phyloP scores from a whole-genome alignment of 2,113 vertebrate species.

The Benitochromis conjunctus region DNA sequence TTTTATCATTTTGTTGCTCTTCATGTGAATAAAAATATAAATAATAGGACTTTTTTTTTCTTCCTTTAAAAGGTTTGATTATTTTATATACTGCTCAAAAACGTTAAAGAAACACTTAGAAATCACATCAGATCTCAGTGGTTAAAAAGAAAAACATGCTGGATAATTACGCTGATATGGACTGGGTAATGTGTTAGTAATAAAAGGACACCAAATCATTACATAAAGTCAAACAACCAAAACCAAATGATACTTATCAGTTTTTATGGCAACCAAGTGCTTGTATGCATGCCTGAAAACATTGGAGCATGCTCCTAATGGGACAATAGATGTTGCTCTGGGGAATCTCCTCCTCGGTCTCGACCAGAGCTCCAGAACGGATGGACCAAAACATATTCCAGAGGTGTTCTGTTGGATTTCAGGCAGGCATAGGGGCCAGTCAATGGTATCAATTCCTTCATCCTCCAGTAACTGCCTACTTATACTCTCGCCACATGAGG shows the following conservation, averaged over 20 bases:
- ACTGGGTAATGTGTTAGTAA: neutral
- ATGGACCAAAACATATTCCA: no score
- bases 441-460: no score
- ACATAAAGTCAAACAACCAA: neutral
- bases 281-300: no score
- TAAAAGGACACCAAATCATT: neutral
- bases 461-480: no score
- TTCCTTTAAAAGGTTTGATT: neutral
- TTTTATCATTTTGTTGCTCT: slow-evolving; percentile 17
- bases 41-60: slow-evolving; percentile 31
- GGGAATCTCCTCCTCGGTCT: no score
- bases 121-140: neutral
- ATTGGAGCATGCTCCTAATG: no score
- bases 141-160: neutral
- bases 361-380: no score
- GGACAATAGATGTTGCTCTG: no score
- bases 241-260: neutral
- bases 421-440: no score
- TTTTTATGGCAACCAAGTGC: neutral
- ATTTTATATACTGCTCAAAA: neutral
- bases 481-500: no score
- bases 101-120: neutral
- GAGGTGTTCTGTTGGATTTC: no score
- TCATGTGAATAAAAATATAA: slow-evolving; percentile 29
- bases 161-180: neutral